Evolutionary conservation across 92 coral and sea anemone genomes (phyloP).

Genomic region (Zoanthus gigantus): DNA sequence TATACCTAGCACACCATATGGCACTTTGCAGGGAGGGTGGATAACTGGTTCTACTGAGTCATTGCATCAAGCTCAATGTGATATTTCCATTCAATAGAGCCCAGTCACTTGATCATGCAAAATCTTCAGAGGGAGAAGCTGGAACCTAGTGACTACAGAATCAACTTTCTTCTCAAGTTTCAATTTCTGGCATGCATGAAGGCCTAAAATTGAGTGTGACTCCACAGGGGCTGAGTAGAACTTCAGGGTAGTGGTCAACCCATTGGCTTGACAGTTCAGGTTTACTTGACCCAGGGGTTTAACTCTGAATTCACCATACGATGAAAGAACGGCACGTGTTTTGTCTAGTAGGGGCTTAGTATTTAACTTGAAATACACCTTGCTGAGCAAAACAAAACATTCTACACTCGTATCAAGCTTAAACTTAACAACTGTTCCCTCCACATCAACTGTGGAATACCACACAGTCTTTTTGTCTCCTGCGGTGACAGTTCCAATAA

Average conservation of each 20-base stretch:
- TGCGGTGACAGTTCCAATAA: constrained; percentile 46
- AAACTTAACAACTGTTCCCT: constrained; percentile 34
- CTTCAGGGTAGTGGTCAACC: neutral
- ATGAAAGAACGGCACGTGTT: constrained; percentile 46
- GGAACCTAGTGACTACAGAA: constrained; percentile 9
- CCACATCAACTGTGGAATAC: constrained; percentile 34
- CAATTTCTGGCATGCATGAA: constrained; percentile 22
- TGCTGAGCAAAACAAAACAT: constrained; percentile 26
- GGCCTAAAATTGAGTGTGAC: constrained; percentile 35
- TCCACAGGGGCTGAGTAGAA: constrained; percentile 20
- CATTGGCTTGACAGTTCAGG: constrained; percentile 19
- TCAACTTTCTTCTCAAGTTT: constrained; percentile 42
- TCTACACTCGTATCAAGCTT: constrained; percentile 39
- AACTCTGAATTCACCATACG: constrained; percentile 8
- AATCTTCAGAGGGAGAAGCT: constrained; percentile 45
- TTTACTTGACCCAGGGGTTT: constrained; percentile 49
- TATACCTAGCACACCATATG: constrained; percentile 22
- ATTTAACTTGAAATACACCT: constrained; percentile 32
- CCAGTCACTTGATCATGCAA: constrained; percentile 23
- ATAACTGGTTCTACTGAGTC: constrained; percentile 41
- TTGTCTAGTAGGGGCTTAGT: constrained; percentile 39
- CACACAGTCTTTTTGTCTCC: constrained; percentile 30
- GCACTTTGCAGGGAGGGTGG: constrained; percentile 52
- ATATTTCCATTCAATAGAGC: constrained; percentile 46
- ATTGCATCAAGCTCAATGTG: constrained; percentile 39